These are phyloP conservation scores for Nycticorax nycticorax DNA, from an alignment of 2,113 vertebrate species.

Conservation along the genomic window DNA sequence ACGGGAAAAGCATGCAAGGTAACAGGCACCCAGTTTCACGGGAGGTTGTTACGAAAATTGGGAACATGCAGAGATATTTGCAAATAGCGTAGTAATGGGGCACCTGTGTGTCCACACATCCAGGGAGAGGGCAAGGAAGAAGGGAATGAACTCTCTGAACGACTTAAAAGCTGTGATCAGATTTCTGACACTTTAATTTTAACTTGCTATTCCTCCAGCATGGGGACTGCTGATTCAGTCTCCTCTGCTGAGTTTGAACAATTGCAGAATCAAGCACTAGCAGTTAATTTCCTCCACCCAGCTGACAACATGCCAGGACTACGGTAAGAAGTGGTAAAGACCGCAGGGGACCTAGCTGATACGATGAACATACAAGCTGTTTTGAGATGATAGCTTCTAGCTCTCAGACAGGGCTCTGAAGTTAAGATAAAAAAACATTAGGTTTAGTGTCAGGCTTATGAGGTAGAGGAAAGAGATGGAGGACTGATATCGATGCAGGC, in stretches of 20 bases:
- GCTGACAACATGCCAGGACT: neutral
- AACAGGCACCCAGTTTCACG: neutral
- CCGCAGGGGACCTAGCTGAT: neutral
- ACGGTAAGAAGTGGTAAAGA: neutral
- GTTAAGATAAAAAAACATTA: neutral
- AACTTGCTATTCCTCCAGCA: neutral
- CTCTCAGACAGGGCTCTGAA: neutral
- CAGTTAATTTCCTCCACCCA: neutral
- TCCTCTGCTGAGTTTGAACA: neutral
- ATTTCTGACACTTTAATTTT: neutral
- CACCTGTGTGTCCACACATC: neutral
- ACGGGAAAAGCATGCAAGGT: neutral
- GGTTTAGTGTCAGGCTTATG: neutral
- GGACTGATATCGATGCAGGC: neutral
- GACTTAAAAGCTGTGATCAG: neutral
- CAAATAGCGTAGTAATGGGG: neutral
- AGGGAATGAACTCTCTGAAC: neutral
- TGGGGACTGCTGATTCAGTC: neutral
- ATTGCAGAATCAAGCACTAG: neutral
- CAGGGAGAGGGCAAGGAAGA: neutral
- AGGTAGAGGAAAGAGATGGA: neutral
- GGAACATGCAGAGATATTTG: neutral
- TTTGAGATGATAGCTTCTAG: neutral
- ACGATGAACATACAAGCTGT: neutral
- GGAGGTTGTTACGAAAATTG: rapidly evolving